phyloP scores from a whole-genome alignment of 2,113 vertebrate species.

The Arvicanthis niloticus region DNA sequence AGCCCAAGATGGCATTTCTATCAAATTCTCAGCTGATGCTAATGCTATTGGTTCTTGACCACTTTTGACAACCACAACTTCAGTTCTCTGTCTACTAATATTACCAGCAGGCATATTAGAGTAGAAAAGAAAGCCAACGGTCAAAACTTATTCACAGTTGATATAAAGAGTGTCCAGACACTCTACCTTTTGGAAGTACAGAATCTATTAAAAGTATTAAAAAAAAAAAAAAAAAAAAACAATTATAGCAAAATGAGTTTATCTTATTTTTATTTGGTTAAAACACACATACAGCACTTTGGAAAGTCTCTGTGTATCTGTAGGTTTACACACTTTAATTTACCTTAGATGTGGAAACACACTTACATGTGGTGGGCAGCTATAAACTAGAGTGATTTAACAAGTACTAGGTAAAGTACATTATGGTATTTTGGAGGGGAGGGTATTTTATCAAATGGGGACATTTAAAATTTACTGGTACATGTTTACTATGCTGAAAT shows the following conservation, averaged over 20 bases:
- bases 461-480: constrained; percentile 43
- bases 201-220: not conserved
- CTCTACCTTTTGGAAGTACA: not conserved
- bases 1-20: not conserved
- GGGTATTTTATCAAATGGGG: constrained; percentile 33
- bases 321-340: not conserved
- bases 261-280: not conserved
- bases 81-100: constrained; percentile 18
- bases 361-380: not conserved
- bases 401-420: constrained; percentile 10
- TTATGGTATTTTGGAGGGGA: not conserved
- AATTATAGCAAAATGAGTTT: constrained; percentile 28
- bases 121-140: not conserved
- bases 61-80: not conserved
- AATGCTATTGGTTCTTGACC: not conserved
- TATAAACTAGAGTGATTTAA: constrained; percentile 46
- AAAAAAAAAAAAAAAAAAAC: not conserved
- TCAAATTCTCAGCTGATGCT: not conserved
- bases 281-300: not conserved
- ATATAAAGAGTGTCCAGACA: not conserved
- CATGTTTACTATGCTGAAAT: not conserved
- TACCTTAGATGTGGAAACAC: not conserved
- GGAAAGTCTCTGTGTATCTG: not conserved
- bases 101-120: not conserved
- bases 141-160: constrained; percentile 29